phyloP scores from a whole-genome alignment of 1,140 invertebrate genomes.

The Cherax quadricarinatus region DNA sequence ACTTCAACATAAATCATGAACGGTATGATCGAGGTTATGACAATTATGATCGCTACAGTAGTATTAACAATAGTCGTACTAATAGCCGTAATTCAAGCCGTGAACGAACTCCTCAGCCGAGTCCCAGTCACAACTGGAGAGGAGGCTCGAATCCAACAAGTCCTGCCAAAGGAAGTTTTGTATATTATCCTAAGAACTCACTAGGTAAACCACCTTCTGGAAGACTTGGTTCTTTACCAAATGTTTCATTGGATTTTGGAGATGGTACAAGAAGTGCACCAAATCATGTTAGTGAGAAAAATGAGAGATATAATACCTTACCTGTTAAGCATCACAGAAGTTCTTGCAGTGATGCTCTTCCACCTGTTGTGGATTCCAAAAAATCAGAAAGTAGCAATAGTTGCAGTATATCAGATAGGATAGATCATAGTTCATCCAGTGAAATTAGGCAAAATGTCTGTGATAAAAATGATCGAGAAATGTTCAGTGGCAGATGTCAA shows the following conservation, averaged over 20 bases:
- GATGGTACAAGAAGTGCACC: constrained; percentile 25
- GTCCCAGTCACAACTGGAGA: constrained; percentile 56
- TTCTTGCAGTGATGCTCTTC: background rate
- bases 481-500: background rate
- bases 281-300: constrained; percentile 25
- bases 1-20: constrained; percentile 36
- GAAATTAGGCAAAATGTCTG: constrained; percentile 5
- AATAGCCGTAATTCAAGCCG: constrained; percentile 58
- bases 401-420: constrained; percentile 5
- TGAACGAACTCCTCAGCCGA: constrained; percentile 41
- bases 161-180: constrained; percentile 26
- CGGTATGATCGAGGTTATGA: constrained; percentile 61
- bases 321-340: constrained; percentile 44
- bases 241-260: constrained; percentile 52
- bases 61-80: constrained; percentile 64
- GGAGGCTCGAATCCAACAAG: constrained; percentile 42
- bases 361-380: background rate
- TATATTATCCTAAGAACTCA: constrained; percentile 35
- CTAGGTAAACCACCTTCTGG: constrained; percentile 59
- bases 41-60: constrained; percentile 61
- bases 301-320: constrained; percentile 47
- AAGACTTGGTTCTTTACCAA: constrained; percentile 54
- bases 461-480: constrained; percentile 1
- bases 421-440: background rate
- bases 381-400: background rate